Evolutionary conservation across 2,888 invertebrate species (phyloP).

Genomic region (Iselma pallidipennis): DNA sequence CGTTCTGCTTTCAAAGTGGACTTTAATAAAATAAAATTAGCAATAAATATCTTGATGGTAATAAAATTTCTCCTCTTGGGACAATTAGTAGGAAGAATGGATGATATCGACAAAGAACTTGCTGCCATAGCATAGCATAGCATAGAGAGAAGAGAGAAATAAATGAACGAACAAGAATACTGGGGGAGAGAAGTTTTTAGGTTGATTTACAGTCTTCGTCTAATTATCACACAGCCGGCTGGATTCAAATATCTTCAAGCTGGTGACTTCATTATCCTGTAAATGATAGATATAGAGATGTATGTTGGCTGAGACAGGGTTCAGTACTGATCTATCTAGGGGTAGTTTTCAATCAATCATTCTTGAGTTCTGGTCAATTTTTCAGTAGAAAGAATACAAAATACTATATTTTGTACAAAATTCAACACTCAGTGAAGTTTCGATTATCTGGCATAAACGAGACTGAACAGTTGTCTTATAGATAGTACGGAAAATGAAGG

Average conservation of each 20-base stretch:
- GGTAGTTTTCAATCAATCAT: background rate
- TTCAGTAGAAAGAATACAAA: background rate
- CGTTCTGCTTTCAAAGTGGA: background rate
- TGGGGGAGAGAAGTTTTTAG: background rate
- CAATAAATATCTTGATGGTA: slow-evolving; percentile 11
- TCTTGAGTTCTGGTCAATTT: background rate
- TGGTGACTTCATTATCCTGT: slow-evolving; percentile 17
- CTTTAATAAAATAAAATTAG: slow-evolving; percentile 12
- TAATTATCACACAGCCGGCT: slow-evolving; percentile 18
- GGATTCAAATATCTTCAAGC: slow-evolving; percentile 18
- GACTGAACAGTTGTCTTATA: no score
- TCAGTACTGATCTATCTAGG: background rate
- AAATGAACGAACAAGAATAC: background rate
- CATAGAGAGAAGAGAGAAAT: background rate
- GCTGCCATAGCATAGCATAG: no score
- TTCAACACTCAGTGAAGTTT: background rate
- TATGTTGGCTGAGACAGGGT: background rate
- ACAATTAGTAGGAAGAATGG: slow-evolving; percentile 12
- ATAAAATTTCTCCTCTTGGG: background rate
- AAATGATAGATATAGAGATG: background rate
- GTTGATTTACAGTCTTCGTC: slow-evolving; percentile 20
- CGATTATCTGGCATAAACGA: no score
- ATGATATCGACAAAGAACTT: slow-evolving; percentile 14
- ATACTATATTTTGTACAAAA: background rate
- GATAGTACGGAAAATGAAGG: no score